phyloP scores from a whole-genome alignment of 2,888 invertebrate species.

The Reticulitermes lucifugus region DNA sequence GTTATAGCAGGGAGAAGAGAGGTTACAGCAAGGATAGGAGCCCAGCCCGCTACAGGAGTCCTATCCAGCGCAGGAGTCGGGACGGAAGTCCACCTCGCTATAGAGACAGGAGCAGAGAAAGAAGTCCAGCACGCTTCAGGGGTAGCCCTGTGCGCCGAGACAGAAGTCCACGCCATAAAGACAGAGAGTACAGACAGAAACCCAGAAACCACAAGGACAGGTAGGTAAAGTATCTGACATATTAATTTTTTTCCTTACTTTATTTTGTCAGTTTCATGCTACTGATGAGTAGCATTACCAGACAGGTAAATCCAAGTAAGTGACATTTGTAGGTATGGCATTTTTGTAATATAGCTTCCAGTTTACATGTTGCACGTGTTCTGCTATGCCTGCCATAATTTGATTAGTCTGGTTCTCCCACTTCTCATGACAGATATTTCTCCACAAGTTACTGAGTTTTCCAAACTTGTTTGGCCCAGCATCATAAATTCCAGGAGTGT shows the following conservation, averaged over 20 bases:
- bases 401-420: no score
- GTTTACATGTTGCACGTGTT: no score
- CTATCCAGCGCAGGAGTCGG: slow-evolving; percentile 46
- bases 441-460: no score
- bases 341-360: no score
- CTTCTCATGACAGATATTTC: no score
- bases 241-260: not conserved
- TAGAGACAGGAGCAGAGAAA: slow-evolving; percentile 56
- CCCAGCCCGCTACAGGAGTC: slow-evolving; percentile 51
- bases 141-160: slow-evolving; percentile 59
- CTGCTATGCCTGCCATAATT: no score
- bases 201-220: slow-evolving; percentile 60
- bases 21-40: slow-evolving; percentile 56
- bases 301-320: no score
- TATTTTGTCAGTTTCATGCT: no score
- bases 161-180: slow-evolving; percentile 60
- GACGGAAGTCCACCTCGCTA: slow-evolving; percentile 55
- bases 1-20: slow-evolving; percentile 55
- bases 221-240: slow-evolving; percentile 54
- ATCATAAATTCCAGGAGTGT: no score
- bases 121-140: slow-evolving; percentile 60
- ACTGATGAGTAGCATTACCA: no score
- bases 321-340: no score
- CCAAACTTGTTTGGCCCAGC: no score
- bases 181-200: slow-evolving; percentile 56